Percentiles rank a stretch among this genome's conserved stretches.
Conservation (phyloP, 2,888 invertebrate species). For the Hydroisotoma schaefferi region DNA sequence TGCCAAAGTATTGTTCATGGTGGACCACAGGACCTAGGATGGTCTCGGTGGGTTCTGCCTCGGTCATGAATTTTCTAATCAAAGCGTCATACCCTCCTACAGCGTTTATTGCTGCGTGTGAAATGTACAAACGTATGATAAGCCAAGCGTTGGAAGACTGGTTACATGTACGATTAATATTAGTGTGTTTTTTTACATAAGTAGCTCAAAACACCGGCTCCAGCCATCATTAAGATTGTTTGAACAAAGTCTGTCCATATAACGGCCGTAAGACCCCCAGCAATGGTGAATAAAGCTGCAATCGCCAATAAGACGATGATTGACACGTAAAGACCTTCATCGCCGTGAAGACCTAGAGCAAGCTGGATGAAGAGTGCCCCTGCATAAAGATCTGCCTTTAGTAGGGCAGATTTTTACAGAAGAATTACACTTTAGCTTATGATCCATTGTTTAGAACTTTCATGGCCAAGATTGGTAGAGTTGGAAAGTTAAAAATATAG, state of each 20-base stretch:
- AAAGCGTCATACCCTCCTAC: conserved; percentile 56
- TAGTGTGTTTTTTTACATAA: conserved; percentile 54
- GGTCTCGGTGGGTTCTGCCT: conserved; percentile 52
- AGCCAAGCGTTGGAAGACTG: no score
- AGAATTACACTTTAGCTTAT: no score
- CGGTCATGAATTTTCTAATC: conserved; percentile 51
- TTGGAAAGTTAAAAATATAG: not conserved
- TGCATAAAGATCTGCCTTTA: conserved; percentile 57
- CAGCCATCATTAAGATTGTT: conserved; percentile 57
- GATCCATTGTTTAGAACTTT: no score
- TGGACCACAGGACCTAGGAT: no score
- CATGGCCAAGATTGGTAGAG: no score
- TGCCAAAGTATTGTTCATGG: conserved; percentile 43
- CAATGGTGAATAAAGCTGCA: conserved; percentile 57
- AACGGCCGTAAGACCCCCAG: conserved; percentile 58
- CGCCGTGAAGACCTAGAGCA: conserved; percentile 51
- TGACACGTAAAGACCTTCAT: conserved; percentile 55
- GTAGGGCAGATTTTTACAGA: not conserved
- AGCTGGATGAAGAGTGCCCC: conserved; percentile 58
- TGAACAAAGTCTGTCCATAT: conserved; percentile 59
- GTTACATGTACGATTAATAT: no score
- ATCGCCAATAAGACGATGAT: conserved; percentile 55
- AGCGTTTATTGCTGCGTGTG: conserved; percentile 52
- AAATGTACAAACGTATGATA: no score
- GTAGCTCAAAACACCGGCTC: conserved; percentile 55